Evolutionary conservation across 2,888 invertebrate species (phyloP).

Genomic region (Stramonita haemastoma): DNA sequence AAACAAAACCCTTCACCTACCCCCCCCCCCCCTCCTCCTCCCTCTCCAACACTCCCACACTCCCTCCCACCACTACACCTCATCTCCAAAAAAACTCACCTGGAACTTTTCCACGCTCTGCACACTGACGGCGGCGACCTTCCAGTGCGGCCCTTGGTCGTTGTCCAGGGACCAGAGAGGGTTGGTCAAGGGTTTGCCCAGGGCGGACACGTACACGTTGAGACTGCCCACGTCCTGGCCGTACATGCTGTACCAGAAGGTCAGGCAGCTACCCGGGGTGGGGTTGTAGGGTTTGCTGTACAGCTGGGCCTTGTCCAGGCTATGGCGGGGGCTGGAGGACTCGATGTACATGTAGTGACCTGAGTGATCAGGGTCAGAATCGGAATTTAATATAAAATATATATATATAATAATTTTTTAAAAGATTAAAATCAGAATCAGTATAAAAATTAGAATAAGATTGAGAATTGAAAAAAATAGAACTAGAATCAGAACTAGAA

Average conservation of each 20-base stretch:
- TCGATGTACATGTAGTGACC: constrained; percentile 59
- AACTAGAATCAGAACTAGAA: no score
- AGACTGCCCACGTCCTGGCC: constrained; percentile 62
- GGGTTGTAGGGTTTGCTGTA: constrained; percentile 49
- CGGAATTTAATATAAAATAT: no score
- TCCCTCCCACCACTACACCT: neutral
- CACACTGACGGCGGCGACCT: constrained; percentile 57
- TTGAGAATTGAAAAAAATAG: no score
- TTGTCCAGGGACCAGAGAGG: constrained; percentile 62
- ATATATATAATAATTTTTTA: no score
- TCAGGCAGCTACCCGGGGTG: constrained; percentile 55
- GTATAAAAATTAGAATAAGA: no score
- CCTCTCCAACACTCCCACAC: neutral
- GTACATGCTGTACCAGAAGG: constrained; percentile 66
- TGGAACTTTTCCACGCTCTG: constrained; percentile 48
- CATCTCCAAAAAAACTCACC: constrained; percentile 45
- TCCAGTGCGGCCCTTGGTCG: constrained; percentile 66
- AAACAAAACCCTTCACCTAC: neutral
- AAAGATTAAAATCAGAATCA: no score
- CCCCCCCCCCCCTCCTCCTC: neutral
- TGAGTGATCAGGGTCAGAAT: constrained; percentile 33
- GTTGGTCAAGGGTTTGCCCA: constrained; percentile 34
- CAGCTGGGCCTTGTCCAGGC: constrained; percentile 79
- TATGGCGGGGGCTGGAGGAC: constrained; percentile 79
- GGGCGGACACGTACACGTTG: constrained; percentile 53